Percentiles rank a stretch among this genome's conserved stretches.
Evolutionary conservation across 1,140 invertebrate species (phyloP).

Genomic region (Holotrichia oblita): DNA sequence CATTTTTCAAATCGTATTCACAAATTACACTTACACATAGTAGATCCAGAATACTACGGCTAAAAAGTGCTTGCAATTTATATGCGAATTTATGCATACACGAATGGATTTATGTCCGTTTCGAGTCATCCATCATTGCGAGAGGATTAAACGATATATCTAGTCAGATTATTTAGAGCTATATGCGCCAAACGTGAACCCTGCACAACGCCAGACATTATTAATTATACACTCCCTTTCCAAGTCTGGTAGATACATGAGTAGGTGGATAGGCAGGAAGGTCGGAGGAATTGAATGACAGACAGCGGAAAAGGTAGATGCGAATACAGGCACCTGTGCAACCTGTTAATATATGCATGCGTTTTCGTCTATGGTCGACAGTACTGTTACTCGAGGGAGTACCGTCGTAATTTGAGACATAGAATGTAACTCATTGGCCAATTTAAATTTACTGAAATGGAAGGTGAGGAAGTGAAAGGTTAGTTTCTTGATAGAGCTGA

Average conservation of each 20-base stretch:
- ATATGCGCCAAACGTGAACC: conserved; percentile 15
- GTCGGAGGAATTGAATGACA: background rate
- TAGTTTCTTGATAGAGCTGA: background rate
- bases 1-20: too few species aligned
- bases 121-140: conserved; percentile 37
- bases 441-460: background rate
- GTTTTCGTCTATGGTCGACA: conserved; percentile 5
- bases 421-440: background rate
- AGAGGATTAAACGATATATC: conserved; percentile 40
- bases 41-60: too few species aligned
- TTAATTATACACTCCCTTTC: conserved; percentile 38
- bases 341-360: conserved; percentile 33
- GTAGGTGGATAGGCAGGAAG: background rate
- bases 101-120: conserved; percentile 16
- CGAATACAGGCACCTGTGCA: conserved; percentile 27
- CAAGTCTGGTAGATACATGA: background rate
- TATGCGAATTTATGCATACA: conserved; percentile 7
- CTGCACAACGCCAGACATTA: conserved; percentile 39
- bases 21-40: too few species aligned
- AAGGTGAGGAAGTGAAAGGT: too few species aligned
- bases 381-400: background rate
- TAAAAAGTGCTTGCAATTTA: background rate
- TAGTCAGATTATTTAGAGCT: conserved; percentile 23
- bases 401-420: background rate
- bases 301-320: conserved; percentile 16